Conservation (phyloP, 1,140 invertebrate species). For the Glossosoma conforme region DNA sequence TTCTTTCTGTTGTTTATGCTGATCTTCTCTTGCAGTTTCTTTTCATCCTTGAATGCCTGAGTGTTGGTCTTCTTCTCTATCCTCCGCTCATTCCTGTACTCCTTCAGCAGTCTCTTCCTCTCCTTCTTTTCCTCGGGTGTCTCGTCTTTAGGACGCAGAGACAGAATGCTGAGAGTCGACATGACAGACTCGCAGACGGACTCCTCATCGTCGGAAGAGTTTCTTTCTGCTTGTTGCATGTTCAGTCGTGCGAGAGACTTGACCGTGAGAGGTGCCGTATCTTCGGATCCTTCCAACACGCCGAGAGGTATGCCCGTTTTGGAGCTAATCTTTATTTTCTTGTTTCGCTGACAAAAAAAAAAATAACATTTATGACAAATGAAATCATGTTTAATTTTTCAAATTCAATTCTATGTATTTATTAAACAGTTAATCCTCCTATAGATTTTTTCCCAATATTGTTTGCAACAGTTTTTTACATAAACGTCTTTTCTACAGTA, state of each 20-base stretch:
- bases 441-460: no score
- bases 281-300: conserved; percentile 52
- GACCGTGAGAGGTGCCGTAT: conserved; percentile 57
- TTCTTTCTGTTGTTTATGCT: conserved; percentile 68
- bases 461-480: no score
- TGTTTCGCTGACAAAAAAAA: conserved; percentile 38
- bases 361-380: conserved; percentile 15
- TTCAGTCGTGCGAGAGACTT: conserved; percentile 64
- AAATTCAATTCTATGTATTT: no score
- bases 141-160: conserved; percentile 77
- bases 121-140: conserved; percentile 72
- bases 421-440: no score
- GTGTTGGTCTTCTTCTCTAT: conserved; percentile 83
- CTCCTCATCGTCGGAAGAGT: conserved; percentile 43
- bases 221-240: conserved; percentile 42
- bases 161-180: conserved; percentile 64
- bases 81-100: conserved; percentile 77
- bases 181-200: conserved; percentile 60
- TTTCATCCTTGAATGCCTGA: conserved; percentile 83
- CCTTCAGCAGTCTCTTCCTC: conserved; percentile 77
- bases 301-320: conserved; percentile 71
- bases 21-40: conserved; percentile 75
- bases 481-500: no score
- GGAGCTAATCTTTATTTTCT: conserved; percentile 65
- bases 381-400: conserved; percentile 7